phyloP scores from a whole-genome alignment of 2,797 vertebrate species.

The Karalla daura region DNA sequence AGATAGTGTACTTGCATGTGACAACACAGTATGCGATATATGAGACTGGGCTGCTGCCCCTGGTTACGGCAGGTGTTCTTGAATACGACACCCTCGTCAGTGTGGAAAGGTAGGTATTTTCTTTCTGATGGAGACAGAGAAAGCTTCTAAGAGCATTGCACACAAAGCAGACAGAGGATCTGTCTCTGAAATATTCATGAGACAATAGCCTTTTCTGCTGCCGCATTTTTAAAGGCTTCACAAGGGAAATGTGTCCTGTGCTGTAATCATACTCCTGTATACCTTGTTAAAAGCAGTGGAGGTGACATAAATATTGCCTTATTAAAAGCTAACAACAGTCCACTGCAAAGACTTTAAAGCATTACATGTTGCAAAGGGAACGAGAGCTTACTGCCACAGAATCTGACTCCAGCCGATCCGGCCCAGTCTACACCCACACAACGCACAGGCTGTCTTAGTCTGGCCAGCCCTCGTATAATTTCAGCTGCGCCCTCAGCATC shows the following conservation, averaged over 20 bases:
- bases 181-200: constrained; percentile 80
- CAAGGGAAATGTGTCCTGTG: constrained; percentile 18
- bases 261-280: constrained; percentile 28
- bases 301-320: constrained; percentile 50
- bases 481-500: constrained; percentile 12
- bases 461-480: constrained; percentile 11
- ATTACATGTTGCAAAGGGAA: constrained; percentile 14
- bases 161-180: constrained; percentile 68
- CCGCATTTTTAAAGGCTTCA: constrained; percentile 26
- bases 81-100: constrained; percentile 49
- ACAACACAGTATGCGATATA: constrained; percentile 17
- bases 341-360: constrained; percentile 13
- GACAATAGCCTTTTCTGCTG: constrained; percentile 49
- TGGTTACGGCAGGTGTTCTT: constrained; percentile 44
- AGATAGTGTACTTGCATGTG: too few species aligned
- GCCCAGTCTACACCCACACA: constrained; percentile 54
- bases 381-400: constrained; percentile 30
- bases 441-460: constrained; percentile 25
- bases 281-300: constrained; percentile 20
- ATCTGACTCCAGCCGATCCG: constrained; percentile 32
- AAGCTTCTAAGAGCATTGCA: constrained; percentile 36
- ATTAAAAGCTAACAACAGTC: constrained; percentile 15
- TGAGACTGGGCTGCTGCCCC: constrained; percentile 39
- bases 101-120: constrained; percentile 48
- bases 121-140: constrained; percentile 58